These are phyloP conservation scores for Aleiodes alternator DNA, from an alignment of 2,888 invertebrate species.

Conservation along the genomic window DNA sequence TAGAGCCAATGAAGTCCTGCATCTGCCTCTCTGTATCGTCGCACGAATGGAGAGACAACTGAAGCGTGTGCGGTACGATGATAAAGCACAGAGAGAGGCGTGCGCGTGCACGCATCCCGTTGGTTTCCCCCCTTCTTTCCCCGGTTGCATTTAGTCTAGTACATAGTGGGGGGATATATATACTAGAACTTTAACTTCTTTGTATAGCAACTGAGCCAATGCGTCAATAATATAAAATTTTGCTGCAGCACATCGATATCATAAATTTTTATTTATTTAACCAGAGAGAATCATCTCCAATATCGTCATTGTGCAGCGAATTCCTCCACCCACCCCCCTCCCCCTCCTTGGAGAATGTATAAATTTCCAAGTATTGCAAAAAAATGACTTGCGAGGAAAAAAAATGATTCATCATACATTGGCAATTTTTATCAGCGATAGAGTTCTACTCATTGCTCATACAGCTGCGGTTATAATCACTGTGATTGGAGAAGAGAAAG, in stretches of 20 bases:
- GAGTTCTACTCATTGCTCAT: neutral
- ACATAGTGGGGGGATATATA: neutral
- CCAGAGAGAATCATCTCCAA: too few species aligned
- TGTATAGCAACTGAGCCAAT: constrained; percentile 8
- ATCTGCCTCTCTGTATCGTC: constrained; percentile 51
- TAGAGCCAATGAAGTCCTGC: constrained; percentile 57
- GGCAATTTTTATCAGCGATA: constrained; percentile 5
- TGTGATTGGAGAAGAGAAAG: neutral
- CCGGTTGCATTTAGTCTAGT: too few species aligned
- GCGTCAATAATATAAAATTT: constrained; percentile 27
- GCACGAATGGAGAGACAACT: constrained; percentile 37
- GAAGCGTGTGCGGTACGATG: constrained; percentile 1
- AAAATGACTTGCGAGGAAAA: too few species aligned
- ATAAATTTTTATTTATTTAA: constrained; percentile 14
- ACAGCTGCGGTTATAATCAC: constrained; percentile 9
- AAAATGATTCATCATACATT: too few species aligned
- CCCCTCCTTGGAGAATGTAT: too few species aligned
- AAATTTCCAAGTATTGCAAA: too few species aligned
- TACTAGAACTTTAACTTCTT: constrained; percentile 26
- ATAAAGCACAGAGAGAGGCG: constrained; percentile 14
- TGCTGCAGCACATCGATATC: constrained; percentile 7
- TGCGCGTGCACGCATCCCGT: constrained; percentile 29
- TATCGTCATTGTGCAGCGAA: too few species aligned
- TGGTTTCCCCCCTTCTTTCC: constrained; percentile 11
- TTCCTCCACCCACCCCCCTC: too few species aligned